phyloP scores from a whole-genome alignment of 2,888 invertebrate genomes.

The Tanypteryx hageni region DNA sequence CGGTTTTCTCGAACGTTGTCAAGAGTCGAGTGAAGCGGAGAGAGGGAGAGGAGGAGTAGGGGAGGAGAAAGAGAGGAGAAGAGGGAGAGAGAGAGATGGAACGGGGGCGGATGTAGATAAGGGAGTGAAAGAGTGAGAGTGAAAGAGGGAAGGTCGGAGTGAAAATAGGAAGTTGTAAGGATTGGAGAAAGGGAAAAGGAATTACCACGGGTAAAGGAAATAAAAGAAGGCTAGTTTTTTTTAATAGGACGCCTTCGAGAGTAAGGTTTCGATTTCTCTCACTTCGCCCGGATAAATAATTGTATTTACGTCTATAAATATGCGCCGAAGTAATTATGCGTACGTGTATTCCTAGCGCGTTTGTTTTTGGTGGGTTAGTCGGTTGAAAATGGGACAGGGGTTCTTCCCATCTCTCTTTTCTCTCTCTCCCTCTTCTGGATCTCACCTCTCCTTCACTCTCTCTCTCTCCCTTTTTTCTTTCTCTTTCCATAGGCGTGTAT shows the following conservation, averaged over 20 bases:
- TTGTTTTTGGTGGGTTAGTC: no score
- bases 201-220: neutral
- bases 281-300: no score
- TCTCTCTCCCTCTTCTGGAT: constrained; percentile 58
- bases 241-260: no score
- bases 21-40: constrained; percentile 54
- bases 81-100: constrained; percentile 29
- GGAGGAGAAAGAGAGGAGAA: constrained; percentile 66
- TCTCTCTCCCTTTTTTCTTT: constrained; percentile 37
- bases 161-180: constrained; percentile 61
- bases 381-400: no score
- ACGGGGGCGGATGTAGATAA: constrained; percentile 66
- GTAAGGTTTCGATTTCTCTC: no score
- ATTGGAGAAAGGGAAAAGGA: neutral
- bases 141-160: constrained; percentile 56
- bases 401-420: no score
- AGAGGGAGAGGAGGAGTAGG: constrained; percentile 50
- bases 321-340: no score
- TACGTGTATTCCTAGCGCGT: no score
- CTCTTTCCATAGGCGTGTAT: constrained; percentile 30
- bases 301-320: no score
- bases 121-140: constrained; percentile 34
- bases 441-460: constrained; percentile 68
- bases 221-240: no score
- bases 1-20: constrained; percentile 68